Conservation (phyloP, 2,888 invertebrate species). For the Azorinus chamasolen region DNA sequence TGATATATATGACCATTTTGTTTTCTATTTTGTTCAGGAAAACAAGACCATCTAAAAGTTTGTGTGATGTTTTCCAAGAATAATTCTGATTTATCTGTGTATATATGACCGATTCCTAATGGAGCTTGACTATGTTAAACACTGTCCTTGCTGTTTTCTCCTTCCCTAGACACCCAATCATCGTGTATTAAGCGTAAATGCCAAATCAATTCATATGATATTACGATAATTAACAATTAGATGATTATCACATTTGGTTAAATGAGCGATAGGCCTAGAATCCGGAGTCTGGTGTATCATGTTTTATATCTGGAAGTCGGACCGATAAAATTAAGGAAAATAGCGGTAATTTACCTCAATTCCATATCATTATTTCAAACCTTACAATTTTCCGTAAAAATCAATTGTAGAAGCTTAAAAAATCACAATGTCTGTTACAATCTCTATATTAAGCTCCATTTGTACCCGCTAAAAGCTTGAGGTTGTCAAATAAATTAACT, state of each 20-base stretch:
- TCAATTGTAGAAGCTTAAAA: slow-evolving; percentile 65
- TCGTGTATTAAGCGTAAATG: no score
- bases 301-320: slow-evolving; percentile 44
- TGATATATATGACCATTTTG: no score
- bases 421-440: slow-evolving; percentile 49
- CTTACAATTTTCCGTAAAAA: slow-evolving; percentile 73
- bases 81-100: no score
- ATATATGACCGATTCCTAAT: no score
- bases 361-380: slow-evolving; percentile 75
- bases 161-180: no score
- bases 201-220: slow-evolving; percentile 13
- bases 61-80: no score
- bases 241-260: slow-evolving; percentile 45
- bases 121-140: no score
- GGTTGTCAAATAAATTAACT: slow-evolving; percentile 82
- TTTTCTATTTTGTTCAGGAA: no score
- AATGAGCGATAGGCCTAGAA: slow-evolving; percentile 11
- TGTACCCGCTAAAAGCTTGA: slow-evolving; percentile 66
- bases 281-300: slow-evolving; percentile 5
- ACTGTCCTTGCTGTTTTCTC: no score
- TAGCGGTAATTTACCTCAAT: slow-evolving; percentile 76
- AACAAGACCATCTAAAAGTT: no score
- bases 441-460: slow-evolving; percentile 62
- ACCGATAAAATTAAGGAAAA: slow-evolving; percentile 76
- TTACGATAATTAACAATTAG: slow-evolving; percentile 39